A percentile compares a stretch with the other conserved stretches of the same genome.
These are phyloP conservation scores for Himalopsyche japonica DNA, from an alignment of 2,888 invertebrate species.

Conservation along the genomic window DNA sequence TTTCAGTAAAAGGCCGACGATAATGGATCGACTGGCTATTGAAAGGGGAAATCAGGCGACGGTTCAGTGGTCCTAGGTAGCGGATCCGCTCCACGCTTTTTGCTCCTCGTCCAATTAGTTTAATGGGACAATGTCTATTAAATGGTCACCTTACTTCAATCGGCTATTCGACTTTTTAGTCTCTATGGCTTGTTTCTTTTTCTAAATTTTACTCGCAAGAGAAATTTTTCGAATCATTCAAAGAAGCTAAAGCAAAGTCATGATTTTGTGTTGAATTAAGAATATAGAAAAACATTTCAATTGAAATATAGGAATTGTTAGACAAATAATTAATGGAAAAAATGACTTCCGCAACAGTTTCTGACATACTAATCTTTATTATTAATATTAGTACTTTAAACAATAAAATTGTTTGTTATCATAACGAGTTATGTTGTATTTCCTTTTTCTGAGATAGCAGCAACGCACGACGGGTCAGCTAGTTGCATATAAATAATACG, in stretches of 20 bases:
- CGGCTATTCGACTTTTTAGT: not conserved
- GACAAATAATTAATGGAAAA: too few relatives aligned
- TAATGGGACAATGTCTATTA: constrained; percentile 38
- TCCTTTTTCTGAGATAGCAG: too few relatives aligned
- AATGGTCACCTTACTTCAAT: constrained; percentile 22
- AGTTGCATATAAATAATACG: too few relatives aligned
- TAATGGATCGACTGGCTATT: constrained; percentile 33
- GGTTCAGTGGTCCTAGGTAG: not conserved
- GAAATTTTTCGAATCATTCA: not conserved
- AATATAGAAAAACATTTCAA: too few relatives aligned
- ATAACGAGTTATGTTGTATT: too few relatives aligned
- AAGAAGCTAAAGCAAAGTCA: not conserved
- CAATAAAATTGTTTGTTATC: too few relatives aligned
- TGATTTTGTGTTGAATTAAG: too few relatives aligned
- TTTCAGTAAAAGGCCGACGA: constrained; percentile 36
- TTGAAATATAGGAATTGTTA: too few relatives aligned
- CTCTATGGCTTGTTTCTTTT: not conserved
- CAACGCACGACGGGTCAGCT: too few relatives aligned
- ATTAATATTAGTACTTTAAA: too few relatives aligned
- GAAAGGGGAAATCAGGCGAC: constrained; percentile 13
- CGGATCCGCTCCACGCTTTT: not conserved
- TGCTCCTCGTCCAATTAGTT: constrained; percentile 35
- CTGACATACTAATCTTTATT: too few relatives aligned
- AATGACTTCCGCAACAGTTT: too few relatives aligned
- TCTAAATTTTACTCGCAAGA: not conserved